Conservation (phyloP, 2,113 vertebrate genomes). For the Motacilla tschutschensis region DNA sequence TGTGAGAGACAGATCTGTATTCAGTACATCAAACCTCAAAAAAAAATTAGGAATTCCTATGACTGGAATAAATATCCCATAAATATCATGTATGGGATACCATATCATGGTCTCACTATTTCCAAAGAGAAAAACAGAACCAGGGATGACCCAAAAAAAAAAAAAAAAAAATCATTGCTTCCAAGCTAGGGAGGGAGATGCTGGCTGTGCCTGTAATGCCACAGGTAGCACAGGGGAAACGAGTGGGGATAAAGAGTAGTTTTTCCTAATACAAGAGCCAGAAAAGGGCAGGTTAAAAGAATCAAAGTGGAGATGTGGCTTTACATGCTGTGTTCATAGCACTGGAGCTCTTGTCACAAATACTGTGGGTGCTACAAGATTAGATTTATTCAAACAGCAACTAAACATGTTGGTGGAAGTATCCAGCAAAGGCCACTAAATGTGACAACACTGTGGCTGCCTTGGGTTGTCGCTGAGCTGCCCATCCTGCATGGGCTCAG, state of each 20-base stretch:
- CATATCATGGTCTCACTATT: neutral
- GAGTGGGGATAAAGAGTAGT: neutral
- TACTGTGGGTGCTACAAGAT: neutral
- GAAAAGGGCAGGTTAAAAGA: neutral
- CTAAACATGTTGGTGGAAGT: rapidly evolving
- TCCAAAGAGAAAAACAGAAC: neutral
- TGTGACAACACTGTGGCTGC: neutral
- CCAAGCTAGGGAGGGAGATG: neutral
- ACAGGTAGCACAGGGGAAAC: neutral
- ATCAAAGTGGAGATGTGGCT: neutral
- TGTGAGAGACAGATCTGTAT: neutral
- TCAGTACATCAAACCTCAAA: neutral
- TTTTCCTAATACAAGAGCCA: neutral
- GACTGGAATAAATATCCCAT: neutral
- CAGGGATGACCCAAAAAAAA: neutral
- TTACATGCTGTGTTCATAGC: neutral
- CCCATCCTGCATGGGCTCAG: neutral
- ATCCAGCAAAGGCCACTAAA: neutral
- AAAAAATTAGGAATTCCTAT: neutral
- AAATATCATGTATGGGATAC: neutral
- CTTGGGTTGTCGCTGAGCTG: neutral
- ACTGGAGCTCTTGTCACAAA: neutral
- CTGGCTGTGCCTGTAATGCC: neutral
- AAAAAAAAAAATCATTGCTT: neutral
- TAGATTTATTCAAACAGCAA: neutral